Percentiles rank a stretch among this genome's conserved stretches.
Conservation (phyloP, 1,140 invertebrate genomes). For the Spodoptera frugiperda region DNA sequence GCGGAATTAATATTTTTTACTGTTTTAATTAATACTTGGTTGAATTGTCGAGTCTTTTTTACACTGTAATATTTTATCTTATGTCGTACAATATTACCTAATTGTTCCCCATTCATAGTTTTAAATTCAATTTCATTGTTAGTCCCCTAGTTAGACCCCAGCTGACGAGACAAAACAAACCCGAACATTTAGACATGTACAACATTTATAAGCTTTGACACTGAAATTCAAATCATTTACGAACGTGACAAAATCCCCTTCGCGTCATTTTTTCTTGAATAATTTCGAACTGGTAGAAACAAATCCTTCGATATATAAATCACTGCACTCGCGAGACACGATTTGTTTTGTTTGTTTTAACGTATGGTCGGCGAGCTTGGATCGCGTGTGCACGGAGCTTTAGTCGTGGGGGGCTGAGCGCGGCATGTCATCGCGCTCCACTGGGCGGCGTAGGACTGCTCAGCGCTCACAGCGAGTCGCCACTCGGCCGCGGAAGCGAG, state of each 20-base stretch:
- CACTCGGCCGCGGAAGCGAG: slow-evolving; percentile 56
- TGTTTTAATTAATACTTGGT: slow-evolving; percentile 22
- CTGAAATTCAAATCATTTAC: slow-evolving; percentile 75
- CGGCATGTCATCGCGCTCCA: slow-evolving; percentile 72
- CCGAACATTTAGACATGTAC: slow-evolving; percentile 66
- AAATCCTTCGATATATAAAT: slow-evolving; percentile 45
- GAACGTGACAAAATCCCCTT: slow-evolving; percentile 73
- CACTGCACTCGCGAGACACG: slow-evolving; percentile 61
- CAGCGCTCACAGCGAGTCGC: slow-evolving; percentile 43
- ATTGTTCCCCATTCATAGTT: slow-evolving; percentile 31
- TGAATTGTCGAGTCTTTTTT: slow-evolving; percentile 28
- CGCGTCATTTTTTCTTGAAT: slow-evolving; percentile 69
- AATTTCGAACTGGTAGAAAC: slow-evolving; percentile 55
- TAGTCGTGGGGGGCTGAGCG: slow-evolving; percentile 53
- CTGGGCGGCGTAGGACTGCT: slow-evolving; percentile 71
- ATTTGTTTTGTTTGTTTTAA: slow-evolving; percentile 39
- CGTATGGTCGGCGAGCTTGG: slow-evolving; percentile 46
- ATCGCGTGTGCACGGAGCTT: slow-evolving; percentile 54
- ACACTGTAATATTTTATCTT: slow-evolving; percentile 15
- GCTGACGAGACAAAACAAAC: slow-evolving; percentile 52
- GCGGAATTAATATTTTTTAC: slow-evolving; percentile 23
- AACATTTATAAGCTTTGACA: slow-evolving; percentile 75
- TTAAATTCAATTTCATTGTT: slow-evolving; percentile 42
- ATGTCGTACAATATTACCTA: slow-evolving; percentile 16
- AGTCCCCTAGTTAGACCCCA: slow-evolving; percentile 58